Percentiles rank a stretch among this genome's conserved stretches.
Conservation (phyloP, 2,797 vertebrate genomes). For the Hemitrygon akajei region DNA sequence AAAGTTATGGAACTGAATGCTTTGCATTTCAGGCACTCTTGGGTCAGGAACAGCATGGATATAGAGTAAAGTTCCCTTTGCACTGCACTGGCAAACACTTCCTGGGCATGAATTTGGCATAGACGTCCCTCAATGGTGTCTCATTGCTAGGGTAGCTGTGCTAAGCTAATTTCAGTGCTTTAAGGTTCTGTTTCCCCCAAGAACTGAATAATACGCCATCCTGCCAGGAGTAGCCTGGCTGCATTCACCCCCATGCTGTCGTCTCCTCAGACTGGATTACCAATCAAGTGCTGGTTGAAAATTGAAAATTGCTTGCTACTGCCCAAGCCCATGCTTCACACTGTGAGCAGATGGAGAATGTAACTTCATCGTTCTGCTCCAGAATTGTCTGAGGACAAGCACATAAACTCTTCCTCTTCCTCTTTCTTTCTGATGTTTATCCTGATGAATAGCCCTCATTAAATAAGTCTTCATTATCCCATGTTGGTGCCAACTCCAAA, state of each 20-base stretch:
- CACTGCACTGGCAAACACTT: not conserved
- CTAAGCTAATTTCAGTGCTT: not conserved
- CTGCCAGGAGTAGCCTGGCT: not conserved
- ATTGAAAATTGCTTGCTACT: not conserved
- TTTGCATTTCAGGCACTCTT: not conserved
- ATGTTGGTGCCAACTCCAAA: not conserved
- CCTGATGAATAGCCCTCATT: not conserved
- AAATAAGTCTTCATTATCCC: not conserved
- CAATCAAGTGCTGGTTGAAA: not conserved
- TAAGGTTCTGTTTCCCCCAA: not conserved
- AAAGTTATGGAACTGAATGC: not conserved
- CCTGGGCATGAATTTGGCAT: not conserved
- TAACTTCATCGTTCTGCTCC: not conserved
- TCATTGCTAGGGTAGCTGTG: not conserved
- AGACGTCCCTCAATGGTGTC: not conserved
- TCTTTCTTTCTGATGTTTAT: not conserved
- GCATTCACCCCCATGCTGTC: not conserved
- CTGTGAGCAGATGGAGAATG: not conserved
- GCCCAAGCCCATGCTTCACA: not conserved
- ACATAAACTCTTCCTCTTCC: not conserved
- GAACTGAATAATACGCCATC: not conserved
- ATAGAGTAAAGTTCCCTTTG: not conserved
- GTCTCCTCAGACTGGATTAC: not conserved
- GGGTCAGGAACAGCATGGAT: no score
- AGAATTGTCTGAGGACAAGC: not conserved